Evolutionary conservation across 1,140 invertebrate genomes (phyloP).

Genomic region (Probaryconus sp.): DNA sequence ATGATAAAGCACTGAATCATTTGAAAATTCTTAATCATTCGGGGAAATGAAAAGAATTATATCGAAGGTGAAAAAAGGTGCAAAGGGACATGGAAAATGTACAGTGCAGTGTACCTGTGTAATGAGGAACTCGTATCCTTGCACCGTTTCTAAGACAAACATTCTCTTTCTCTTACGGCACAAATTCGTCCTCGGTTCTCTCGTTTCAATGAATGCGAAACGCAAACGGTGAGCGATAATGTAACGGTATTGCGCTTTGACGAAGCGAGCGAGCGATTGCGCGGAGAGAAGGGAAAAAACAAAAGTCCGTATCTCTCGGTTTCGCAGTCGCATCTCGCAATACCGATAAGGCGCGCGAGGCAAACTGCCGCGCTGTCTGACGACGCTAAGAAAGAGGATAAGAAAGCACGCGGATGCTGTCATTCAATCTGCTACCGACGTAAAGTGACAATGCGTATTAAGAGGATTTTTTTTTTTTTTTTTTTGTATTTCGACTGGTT

Average conservation of each 20-base stretch:
- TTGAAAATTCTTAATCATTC: no score
- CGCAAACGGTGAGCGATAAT: slow-evolving; percentile 25
- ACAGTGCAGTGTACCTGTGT: slow-evolving; percentile 39
- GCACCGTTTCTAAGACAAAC: slow-evolving; percentile 47
- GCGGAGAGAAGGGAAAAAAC: slow-evolving; percentile 26
- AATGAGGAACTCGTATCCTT: slow-evolving; percentile 33
- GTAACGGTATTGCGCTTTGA: slow-evolving; percentile 46
- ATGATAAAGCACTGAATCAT: no score
- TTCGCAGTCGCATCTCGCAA: slow-evolving; percentile 53
- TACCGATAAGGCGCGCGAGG: slow-evolving; percentile 58
- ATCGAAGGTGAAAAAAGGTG: no score
- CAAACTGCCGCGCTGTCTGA: slow-evolving; percentile 57
- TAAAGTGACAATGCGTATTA: no score
- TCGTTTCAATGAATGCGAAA: slow-evolving; percentile 36
- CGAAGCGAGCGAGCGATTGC: slow-evolving; percentile 18
- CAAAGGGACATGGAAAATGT: no score
- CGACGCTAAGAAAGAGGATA: slow-evolving; percentile 10
- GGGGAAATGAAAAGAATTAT: no score
- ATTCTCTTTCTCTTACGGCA: slow-evolving; percentile 45
- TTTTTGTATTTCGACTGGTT: no score
- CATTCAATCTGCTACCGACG: slow-evolving; percentile 7
- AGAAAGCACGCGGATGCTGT: slow-evolving; percentile 37
- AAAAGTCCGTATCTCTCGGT: slow-evolving; percentile 40
- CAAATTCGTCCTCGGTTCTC: slow-evolving; percentile 47
- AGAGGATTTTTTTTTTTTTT: no score